Evolutionary conservation across 2,797 vertebrate genomes (phyloP), one percentile per base, ranked within the genome.

Genomic region (Parotocinclus haroldoi): DNA sequence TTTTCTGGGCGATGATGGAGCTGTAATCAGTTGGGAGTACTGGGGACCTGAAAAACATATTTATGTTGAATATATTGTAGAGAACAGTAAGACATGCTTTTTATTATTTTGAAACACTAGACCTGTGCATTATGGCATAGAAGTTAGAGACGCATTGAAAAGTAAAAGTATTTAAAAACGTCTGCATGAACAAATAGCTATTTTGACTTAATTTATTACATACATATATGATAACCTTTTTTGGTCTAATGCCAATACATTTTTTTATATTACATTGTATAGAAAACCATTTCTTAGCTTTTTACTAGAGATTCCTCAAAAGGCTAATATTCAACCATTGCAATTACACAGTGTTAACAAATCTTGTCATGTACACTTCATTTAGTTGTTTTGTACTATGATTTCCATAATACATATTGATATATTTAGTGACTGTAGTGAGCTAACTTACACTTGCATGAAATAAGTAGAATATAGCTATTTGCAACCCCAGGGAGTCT

Each of bases 1-100:
- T 49, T 83, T 87, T 75, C 67, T 90, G 68, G 88, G 84, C 86
- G 90, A 94, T 82, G 92, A 92, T 62, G 93, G 89, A 87, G 88
- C 91, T 78, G 88, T 91, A 91, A 90, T 98, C 92, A 94, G 91
- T 92, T 98, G 95, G 95, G 91, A 95, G 73, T 95, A 93, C 93
- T 92, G 91, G 92, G 93, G 94, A 89, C 89, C 88, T 80, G 92
- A 95, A 86, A 89, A 86, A 83, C 93, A 88, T 83, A 80, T 97
- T 90, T 96, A 91, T 92, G 82, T 97, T 95, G 94, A 98, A 88
- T 98, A 96, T 92, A 87, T 86, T 89, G 85, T 92, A 87, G 81
- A 91, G 80, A 88, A 93, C 93, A 96, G 94, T 98, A 97, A 98
- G 95, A 89, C 83, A 77, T 79, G 39, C n/a, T 72, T 81, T 87